A percentile compares a stretch with the other conserved stretches of the same genome.
Conservation (phyloP, 2,888 invertebrate species). For the Ophraella communa region DNA sequence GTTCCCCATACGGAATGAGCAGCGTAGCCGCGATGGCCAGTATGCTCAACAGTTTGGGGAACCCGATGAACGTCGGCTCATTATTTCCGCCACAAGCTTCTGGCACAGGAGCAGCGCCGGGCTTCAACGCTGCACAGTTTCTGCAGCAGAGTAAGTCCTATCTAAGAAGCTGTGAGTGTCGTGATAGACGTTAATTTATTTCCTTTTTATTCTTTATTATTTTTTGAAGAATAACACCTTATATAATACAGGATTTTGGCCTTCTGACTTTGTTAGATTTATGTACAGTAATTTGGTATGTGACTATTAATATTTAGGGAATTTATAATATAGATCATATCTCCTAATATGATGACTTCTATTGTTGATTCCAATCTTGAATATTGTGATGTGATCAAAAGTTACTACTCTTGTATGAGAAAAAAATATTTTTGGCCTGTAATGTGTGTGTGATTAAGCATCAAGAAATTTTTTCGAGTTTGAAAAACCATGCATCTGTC, state of each 20-base stretch:
- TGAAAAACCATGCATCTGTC: too few relatives aligned
- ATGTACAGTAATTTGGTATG: too few relatives aligned
- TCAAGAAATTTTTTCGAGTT: too few relatives aligned
- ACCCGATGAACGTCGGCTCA: constrained; percentile 56
- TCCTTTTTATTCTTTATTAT: constrained; percentile 16
- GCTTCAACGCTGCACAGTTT: constrained; percentile 78
- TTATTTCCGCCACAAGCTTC: constrained; percentile 47
- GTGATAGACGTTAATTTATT: constrained; percentile 25
- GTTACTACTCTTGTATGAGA: too few relatives aligned
- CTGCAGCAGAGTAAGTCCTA: constrained; percentile 83
- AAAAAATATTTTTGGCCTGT: too few relatives aligned
- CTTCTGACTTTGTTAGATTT: background rate
- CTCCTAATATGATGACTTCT: too few relatives aligned
- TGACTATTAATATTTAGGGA: too few relatives aligned
- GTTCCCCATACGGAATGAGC: constrained; percentile 57
- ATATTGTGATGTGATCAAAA: too few relatives aligned
- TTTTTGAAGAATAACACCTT: background rate
- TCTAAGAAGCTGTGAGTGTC: constrained; percentile 41
- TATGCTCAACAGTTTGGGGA: constrained; percentile 61
- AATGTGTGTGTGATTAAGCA: too few relatives aligned
- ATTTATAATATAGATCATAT: too few relatives aligned
- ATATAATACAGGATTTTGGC: background rate
- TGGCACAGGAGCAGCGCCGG: constrained; percentile 51
- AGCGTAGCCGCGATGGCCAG: constrained; percentile 61
- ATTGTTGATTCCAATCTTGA: too few relatives aligned